A percentile compares a stretch with the other conserved stretches of the same genome.
phyloP scores from a whole-genome alignment of 2,797 vertebrate genomes.

The Buceros bicornis region DNA sequence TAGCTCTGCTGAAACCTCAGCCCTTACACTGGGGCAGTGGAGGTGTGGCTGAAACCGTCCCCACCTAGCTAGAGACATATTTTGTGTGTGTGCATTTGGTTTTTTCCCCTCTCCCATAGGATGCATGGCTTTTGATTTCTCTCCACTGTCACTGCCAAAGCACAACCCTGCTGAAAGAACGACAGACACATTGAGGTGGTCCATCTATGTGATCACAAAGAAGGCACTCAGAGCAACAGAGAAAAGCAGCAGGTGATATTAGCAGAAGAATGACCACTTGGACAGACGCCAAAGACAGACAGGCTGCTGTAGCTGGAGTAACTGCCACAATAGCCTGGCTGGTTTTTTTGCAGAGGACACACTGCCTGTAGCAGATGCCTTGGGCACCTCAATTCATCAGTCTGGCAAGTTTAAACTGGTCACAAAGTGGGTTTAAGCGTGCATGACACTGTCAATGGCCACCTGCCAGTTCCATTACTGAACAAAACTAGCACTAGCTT shows the following conservation, averaged over 20 bases:
- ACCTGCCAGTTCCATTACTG: background rate
- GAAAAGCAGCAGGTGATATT: background rate
- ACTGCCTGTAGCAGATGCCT: background rate
- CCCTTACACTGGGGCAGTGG: background rate
- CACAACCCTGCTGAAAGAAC: background rate
- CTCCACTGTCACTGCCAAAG: background rate
- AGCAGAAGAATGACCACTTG: background rate
- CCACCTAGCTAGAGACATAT: background rate
- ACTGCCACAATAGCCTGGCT: background rate
- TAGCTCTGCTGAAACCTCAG: background rate
- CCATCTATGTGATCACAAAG: background rate
- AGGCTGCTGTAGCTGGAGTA: background rate
- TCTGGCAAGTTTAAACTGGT: background rate
- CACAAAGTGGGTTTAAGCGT: background rate
- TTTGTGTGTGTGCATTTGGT: rapidly evolving
- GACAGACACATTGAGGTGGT: background rate
- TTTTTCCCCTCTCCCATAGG: background rate
- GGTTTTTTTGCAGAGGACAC: background rate
- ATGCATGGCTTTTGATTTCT: background rate
- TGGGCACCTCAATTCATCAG: background rate
- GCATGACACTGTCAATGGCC: background rate
- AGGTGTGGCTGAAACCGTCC: background rate
- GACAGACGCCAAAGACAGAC: background rate
- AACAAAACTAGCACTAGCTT: background rate
- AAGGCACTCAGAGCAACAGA: background rate